Percentiles rank a stretch among this genome's conserved stretches.
Evolutionary conservation across 2,113 vertebrate species (phyloP).

Genomic region (Sapajus apella): DNA sequence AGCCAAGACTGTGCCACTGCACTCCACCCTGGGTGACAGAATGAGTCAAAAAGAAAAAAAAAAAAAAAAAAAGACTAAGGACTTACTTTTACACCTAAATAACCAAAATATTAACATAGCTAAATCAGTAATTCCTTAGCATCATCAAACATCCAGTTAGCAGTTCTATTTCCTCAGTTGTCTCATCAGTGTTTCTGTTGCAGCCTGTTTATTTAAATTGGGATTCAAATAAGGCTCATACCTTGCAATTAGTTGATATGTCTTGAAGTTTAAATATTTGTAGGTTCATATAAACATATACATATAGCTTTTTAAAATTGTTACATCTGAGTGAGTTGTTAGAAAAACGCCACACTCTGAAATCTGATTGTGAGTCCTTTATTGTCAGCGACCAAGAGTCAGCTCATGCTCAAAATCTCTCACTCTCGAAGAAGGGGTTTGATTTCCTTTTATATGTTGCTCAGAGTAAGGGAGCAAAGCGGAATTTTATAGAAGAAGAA

Average conservation of each 20-base stretch:
- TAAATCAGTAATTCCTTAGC: background rate
- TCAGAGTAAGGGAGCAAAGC: no score
- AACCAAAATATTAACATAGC: background rate
- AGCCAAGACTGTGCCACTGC: no score
- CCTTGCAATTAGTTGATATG: background rate
- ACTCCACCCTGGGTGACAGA: no score
- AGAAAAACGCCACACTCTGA: no score
- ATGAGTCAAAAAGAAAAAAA: no score
- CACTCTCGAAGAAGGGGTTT: no score
- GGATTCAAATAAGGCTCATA: background rate
- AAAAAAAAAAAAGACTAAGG: background rate
- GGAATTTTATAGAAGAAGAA: no score
- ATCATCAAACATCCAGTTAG: background rate
- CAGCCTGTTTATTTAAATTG: background rate
- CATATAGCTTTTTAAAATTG: background rate
- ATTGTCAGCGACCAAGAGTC: no score
- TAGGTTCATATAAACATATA: background rate
- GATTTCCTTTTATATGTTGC: no score
- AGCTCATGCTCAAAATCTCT: no score
- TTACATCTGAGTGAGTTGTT: no score
- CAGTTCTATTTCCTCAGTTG: background rate
- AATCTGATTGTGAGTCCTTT: no score
- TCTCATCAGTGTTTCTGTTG: background rate
- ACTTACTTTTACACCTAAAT: background rate
- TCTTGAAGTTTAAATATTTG: background rate